Percentiles rank a stretch among this genome's conserved stretches.
These are phyloP conservation scores for Pandemis corylana DNA, from an alignment of 2,888 invertebrate species.

Conservation along the genomic window DNA sequence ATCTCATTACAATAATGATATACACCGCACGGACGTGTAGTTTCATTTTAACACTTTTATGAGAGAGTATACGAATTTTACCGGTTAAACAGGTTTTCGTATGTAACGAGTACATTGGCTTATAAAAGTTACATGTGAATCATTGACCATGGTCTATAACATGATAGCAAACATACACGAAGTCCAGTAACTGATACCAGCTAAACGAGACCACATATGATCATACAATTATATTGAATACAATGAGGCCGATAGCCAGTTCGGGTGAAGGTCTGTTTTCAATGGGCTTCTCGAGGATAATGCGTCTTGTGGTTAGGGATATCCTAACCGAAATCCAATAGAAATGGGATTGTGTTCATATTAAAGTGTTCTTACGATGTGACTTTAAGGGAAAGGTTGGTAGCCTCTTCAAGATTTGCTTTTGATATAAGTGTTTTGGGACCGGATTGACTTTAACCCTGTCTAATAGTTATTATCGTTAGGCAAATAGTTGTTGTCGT, in stretches of 20 bases:
- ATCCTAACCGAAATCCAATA: slow-evolving; percentile 39
- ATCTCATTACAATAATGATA: too few relatives aligned
- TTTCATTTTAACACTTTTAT: too few relatives aligned
- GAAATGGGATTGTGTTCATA: slow-evolving; percentile 27
- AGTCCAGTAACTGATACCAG: background rate
- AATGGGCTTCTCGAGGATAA: slow-evolving; percentile 36
- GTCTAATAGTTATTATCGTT: background rate
- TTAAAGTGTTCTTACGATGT: slow-evolving; percentile 18
- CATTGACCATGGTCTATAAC: too few relatives aligned
- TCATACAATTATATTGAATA: slow-evolving; percentile 1
- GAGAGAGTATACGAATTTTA: too few relatives aligned
- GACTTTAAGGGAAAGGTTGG: slow-evolving; percentile 5
- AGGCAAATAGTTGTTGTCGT: background rate
- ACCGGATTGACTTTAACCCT: background rate
- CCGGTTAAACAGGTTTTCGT: too few relatives aligned
- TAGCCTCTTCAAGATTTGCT: slow-evolving; percentile 7
- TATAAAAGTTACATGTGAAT: too few relatives aligned
- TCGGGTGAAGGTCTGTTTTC: slow-evolving; percentile 24
- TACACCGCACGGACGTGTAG: too few relatives aligned
- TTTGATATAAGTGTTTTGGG: slow-evolving; percentile 3
- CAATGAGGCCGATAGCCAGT: slow-evolving; percentile 12
- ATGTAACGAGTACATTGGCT: background rate
- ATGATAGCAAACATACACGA: background rate
- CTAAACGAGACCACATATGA: background rate
- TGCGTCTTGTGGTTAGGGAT: slow-evolving; percentile 30